Conservation (phyloP, 2,113 vertebrate species). For the Tragelaphus buxtoni region DNA sequence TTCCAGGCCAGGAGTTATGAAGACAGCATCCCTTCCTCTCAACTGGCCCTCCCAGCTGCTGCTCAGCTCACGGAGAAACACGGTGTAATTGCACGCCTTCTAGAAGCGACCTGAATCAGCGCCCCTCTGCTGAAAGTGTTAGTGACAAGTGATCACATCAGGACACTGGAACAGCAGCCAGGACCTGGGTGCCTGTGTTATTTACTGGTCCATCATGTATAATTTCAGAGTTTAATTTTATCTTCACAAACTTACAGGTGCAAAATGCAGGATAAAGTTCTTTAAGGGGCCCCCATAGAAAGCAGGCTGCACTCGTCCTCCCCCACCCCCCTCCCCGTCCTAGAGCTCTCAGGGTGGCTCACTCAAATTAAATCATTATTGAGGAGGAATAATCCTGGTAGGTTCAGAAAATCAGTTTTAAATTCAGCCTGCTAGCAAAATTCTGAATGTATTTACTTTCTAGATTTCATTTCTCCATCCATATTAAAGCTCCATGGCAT, state of each 20-base stretch:
- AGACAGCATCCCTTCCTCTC: background rate
- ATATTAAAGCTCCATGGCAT: slow-evolving; percentile 84
- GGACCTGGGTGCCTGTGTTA: slow-evolving; percentile 35
- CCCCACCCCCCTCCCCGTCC: background rate
- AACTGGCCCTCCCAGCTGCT: slow-evolving; percentile 4
- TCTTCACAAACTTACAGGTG: slow-evolving; percentile 72
- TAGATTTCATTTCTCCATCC: slow-evolving; percentile 82
- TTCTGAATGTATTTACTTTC: slow-evolving; percentile 84
- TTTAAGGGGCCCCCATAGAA: slow-evolving; percentile 68
- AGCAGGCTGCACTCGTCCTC: slow-evolving; percentile 32
- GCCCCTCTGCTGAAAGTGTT: slow-evolving; percentile 42
- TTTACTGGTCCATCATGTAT: slow-evolving; percentile 57
- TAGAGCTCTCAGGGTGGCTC: slow-evolving; percentile 71
- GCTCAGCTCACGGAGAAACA: slow-evolving; percentile 35
- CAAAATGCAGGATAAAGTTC: slow-evolving; percentile 74
- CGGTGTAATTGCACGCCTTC: slow-evolving; percentile 1
- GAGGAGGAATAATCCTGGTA: slow-evolving; percentile 80
- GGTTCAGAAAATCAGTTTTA: slow-evolving; percentile 83
- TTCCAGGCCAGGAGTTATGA: slow-evolving; percentile 37
- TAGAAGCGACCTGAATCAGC: slow-evolving; percentile 54
- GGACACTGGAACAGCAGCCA: slow-evolving; percentile 24
- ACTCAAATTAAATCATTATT: slow-evolving; percentile 81
- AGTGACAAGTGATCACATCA: slow-evolving; percentile 62
- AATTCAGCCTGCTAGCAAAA: slow-evolving; percentile 84
- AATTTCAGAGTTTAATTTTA: slow-evolving; percentile 70